Base-by-base conservation (phyloP, 92 coral and sea anemone species). In the Actinostola sp. region DNA sequence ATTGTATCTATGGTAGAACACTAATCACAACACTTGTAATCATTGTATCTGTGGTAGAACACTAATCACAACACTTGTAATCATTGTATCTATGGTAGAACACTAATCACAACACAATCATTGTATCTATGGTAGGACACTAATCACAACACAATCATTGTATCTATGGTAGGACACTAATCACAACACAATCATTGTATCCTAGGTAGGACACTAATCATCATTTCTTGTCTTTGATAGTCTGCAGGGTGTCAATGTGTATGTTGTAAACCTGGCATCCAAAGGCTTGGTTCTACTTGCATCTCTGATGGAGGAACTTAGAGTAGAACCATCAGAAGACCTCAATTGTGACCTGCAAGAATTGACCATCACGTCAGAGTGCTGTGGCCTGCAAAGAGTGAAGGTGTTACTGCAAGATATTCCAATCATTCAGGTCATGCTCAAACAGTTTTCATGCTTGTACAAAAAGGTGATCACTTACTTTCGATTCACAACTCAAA, bases 391-490 rank as follows among this genome's bases (percentile, higher is more conserved):
- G 89, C 85, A 83, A 38, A 84, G 99, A 67, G 88, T 89, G 28
- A 80, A 76, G 75, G 82, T 53, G 41, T 72, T 95, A 11, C 72
- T 88, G 73, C 50, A 86, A 17, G 92, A 83, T 44, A 48, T 95
- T 23, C 90, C 97, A 2, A 67, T 95, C 28, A 63, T 88, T 15
- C 82, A 92, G 28, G 67, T 82, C 29, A 52, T 95, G 56, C 58
- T 95, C 67, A 70, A 69, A 31, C 89, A 91, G 76, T 91, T 95
- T 52, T 72, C 89, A 23, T 75, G 79, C 27, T 53, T 92, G 65
- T 95, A 95, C 68, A 82, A 61, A 74, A 88, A 80, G 99, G 99
- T 95, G 77, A n/a, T n/a, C n/a, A n/a, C n/a, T n/a, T n/a, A n/a
- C n/a, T n/a, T n/a, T n/a, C n/a, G n/a, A n/a, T n/a, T n/a, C n/a